Conservation (phyloP, 1,140 invertebrate species). For the Ganaspis sp. region DNA sequence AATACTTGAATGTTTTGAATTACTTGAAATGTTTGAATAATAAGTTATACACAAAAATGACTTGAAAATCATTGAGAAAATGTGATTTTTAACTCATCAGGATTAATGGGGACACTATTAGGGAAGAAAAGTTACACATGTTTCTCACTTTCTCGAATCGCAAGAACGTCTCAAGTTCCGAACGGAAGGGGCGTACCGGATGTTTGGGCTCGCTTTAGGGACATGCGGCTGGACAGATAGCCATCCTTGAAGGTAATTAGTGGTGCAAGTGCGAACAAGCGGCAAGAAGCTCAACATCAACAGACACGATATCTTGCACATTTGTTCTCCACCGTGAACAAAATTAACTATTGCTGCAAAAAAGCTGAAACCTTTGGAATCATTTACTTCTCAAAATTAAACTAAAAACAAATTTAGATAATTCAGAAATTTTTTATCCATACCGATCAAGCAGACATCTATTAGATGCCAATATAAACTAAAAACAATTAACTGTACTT, state of each 20-base stretch:
- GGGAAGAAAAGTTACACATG: constrained; percentile 48
- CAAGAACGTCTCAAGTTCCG: constrained; percentile 52
- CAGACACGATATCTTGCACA: background rate
- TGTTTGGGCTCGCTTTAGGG: constrained; percentile 64
- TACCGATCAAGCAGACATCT: too few species aligned
- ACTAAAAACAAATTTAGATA: too few species aligned
- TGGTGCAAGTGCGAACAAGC: constrained; percentile 63
- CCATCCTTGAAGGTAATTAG: constrained; percentile 69
- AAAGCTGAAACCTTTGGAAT: background rate
- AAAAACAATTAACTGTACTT: too few species aligned
- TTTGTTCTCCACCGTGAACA: background rate
- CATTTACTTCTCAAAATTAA: too few species aligned
- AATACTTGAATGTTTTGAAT: too few species aligned
- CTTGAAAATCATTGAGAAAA: too few species aligned
- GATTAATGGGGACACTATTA: background rate
- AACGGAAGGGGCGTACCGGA: constrained; percentile 59
- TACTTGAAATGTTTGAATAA: too few species aligned
- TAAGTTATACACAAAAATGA: too few species aligned
- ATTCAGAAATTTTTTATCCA: too few species aligned
- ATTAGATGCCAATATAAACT: too few species aligned
- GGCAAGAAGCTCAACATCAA: constrained; percentile 38
- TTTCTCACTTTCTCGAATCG: constrained; percentile 56
- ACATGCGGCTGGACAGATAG: constrained; percentile 65
- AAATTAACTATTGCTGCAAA: background rate
- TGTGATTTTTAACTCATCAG: background rate